A percentile compares a stretch with the other conserved stretches of the same genome.
These are phyloP conservation scores for Cyrtonyx montezumae DNA, from an alignment of 2,113 vertebrate species.

Conservation along the genomic window DNA sequence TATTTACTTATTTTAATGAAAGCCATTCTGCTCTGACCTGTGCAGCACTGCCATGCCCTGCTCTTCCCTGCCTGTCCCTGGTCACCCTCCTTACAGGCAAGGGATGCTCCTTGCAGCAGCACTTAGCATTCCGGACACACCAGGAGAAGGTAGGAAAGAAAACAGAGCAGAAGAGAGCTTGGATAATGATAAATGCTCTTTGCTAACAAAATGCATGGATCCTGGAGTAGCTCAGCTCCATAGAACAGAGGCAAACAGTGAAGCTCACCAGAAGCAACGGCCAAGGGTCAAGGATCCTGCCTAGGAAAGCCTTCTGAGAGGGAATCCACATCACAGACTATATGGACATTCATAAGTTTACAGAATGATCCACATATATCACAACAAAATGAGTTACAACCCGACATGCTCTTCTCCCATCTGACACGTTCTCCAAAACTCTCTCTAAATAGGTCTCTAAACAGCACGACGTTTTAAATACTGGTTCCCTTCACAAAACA, in stretches of 20 bases:
- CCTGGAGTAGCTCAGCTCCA: background rate
- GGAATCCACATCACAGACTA: background rate
- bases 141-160: background rate
- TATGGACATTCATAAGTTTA: background rate
- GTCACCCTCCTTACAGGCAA: accelerated
- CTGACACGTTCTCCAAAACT: background rate
- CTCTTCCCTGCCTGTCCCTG: background rate
- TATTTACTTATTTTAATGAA: background rate
- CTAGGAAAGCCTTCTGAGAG: background rate
- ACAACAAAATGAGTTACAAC: background rate
- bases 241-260: background rate
- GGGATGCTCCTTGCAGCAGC: accelerated
- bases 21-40: slow-evolving; percentile 18
- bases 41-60: slow-evolving; percentile 23
- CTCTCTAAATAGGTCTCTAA: background rate
- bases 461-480: background rate
- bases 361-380: background rate
- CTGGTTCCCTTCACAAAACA: background rate
- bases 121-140: accelerated
- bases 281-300: background rate
- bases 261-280: background rate
- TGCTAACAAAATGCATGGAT: background rate
- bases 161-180: background rate
- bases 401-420: background rate
- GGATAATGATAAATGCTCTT: background rate